Evolutionary conservation across 2,888 invertebrate genomes (phyloP), one percentile per base, ranked within the genome.

Genomic region (Stegophylla sp.): DNA sequence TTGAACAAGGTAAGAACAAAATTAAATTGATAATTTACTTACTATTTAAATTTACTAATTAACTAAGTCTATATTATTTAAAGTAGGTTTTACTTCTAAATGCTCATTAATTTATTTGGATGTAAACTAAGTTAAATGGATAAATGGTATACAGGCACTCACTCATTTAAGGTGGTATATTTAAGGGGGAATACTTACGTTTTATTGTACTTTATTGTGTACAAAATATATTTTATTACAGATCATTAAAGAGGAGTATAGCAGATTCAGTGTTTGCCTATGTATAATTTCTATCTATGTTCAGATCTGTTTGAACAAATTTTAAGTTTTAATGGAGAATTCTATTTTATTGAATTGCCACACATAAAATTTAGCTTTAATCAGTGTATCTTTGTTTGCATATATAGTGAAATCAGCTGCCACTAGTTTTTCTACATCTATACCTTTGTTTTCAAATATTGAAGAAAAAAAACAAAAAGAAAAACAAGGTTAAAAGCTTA

Each of bases 401-500:
- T 5, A 34, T 34, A 34, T n/a, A 79, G 77, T 48, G 48, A 79
- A 69, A 69, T 23, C 59, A 7, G 17, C 34, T 71, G 12, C 48
- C 0, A 43, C 69, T 17, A 79, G 7, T 34, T 23, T 69, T 9
- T 23, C 34, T 5, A n/a, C 34, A 4, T 26, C 67, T 61, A 26
- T 69, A 17, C 34, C 59, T n/a, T 0, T 28, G 1, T 3, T 48
- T 69, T 79, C 45, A 43, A 69, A 61, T 23, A 34, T 12, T 2
- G 28, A 77, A 61, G 59, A 61, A 20, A 69, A 26, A 7, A 61
- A 34, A 13, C 48, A 23, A 41, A 45, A 56, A 20, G 56, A 75
- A 64, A 75, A 66, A 56, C 53, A 66, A 67, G 76, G 76, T 77
- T 13, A 17, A 45, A 61, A 12, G 17, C 53, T 23, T n/a, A 51